A percentile compares a stretch with the other conserved stretches of the same genome.
These are phyloP conservation scores for Hapalemur alaotrensis DNA, from an alignment of 2,797 vertebrate genomes.

Conservation along the genomic window DNA sequence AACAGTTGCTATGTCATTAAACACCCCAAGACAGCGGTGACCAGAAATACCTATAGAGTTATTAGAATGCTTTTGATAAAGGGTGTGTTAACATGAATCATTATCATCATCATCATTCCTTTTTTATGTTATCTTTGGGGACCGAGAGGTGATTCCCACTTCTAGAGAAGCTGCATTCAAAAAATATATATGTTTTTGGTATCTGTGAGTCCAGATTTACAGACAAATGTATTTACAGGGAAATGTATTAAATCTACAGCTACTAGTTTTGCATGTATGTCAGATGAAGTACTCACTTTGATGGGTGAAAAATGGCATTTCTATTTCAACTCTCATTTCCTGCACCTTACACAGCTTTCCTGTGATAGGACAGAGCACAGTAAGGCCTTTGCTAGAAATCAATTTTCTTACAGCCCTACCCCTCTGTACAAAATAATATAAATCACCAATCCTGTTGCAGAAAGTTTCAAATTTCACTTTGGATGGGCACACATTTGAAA, in stretches of 20 bases:
- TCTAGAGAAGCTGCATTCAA: conserved; percentile 60
- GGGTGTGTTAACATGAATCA: conserved; percentile 44
- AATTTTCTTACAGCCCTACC: conserved; percentile 65
- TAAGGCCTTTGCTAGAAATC: conserved; percentile 41
- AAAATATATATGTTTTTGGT: conserved; percentile 54
- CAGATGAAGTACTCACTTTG: conserved; percentile 77
- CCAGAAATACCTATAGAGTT: neutral
- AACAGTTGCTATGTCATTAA: neutral
- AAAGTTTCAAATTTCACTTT: conserved; percentile 57
- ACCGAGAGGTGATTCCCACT: conserved; percentile 62
- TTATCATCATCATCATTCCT: conserved; percentile 23
- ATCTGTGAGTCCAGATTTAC: conserved; percentile 80
- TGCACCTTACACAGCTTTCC: conserved; percentile 37
- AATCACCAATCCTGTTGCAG: neutral
- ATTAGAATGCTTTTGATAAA: conserved; percentile 53
- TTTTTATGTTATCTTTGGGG: conserved; percentile 64
- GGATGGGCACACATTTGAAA: conserved; percentile 10
- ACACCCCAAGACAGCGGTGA: neutral
- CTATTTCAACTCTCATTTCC: conserved; percentile 54
- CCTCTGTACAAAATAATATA: conserved; percentile 53
- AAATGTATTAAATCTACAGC: conserved; percentile 81
- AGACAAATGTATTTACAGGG: conserved; percentile 78
- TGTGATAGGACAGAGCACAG: conserved; percentile 12
- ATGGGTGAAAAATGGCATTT: conserved; percentile 79
- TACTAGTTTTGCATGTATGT: conserved; percentile 76